A percentile compares a stretch with the other conserved stretches of the same genome.
Conservation (phyloP, 2,888 invertebrate species). For the Limnephilus marmoratus region DNA sequence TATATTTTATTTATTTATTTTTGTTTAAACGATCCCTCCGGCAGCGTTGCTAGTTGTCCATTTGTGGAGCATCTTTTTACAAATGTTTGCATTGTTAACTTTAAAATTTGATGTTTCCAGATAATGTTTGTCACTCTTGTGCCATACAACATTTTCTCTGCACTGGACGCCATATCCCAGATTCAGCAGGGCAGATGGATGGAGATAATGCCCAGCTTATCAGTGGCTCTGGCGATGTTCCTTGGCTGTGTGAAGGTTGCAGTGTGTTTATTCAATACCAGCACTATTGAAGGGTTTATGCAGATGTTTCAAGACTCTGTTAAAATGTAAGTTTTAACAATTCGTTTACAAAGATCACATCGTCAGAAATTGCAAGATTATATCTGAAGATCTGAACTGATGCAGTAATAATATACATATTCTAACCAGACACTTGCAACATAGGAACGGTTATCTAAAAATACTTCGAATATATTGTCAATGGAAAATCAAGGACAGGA, state of each 20-base stretch:
- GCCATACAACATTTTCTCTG: constrained; percentile 60
- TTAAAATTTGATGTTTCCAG: constrained; percentile 37
- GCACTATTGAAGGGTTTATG: constrained; percentile 58
- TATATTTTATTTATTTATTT: too few relatives aligned
- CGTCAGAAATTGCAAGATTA: too few relatives aligned
- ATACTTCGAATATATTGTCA: too few relatives aligned
- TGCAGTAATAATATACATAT: too few relatives aligned
- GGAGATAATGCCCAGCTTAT: constrained; percentile 61
- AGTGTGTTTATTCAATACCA: constrained; percentile 51
- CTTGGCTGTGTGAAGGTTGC: constrained; percentile 60
- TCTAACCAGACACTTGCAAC: too few relatives aligned
- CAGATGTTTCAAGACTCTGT: constrained; percentile 32
- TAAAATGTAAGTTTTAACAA: constrained; percentile 50
- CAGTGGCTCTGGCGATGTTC: constrained; percentile 61
- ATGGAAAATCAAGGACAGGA: too few relatives aligned
- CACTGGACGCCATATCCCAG: constrained; percentile 54
- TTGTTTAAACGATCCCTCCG: too few relatives aligned
- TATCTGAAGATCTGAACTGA: too few relatives aligned
- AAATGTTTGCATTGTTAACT: background rate
- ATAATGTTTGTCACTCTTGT: constrained; percentile 55
- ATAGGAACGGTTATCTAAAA: too few relatives aligned
- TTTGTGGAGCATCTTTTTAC: too few relatives aligned
- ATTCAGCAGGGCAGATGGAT: constrained; percentile 58
- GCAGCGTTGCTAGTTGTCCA: too few relatives aligned
- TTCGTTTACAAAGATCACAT: too few relatives aligned